Conservation (phyloP, 2,113 vertebrate species). For the Colistium nudipinnis region DNA sequence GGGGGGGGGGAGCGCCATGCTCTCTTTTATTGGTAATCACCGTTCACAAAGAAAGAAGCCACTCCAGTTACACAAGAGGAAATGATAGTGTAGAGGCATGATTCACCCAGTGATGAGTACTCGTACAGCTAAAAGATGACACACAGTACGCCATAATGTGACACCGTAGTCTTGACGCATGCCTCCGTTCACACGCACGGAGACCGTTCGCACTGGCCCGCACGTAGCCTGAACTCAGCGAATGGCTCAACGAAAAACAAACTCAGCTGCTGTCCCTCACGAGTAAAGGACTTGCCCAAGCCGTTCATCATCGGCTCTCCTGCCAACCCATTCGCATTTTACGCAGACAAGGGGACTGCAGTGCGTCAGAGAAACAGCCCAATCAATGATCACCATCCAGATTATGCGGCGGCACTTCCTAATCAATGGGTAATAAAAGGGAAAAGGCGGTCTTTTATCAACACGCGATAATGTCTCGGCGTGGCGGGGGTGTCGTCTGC, state of each 20-base stretch:
- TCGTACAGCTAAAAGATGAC: conserved; percentile 31
- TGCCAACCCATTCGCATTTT: neutral
- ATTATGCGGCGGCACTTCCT: neutral
- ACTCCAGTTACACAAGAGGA: conserved; percentile 25
- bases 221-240: neutral
- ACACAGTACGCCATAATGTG: conserved; percentile 48
- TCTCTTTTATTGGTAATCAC: neutral
- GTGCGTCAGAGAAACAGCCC: conserved; percentile 10
- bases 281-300: conserved; percentile 10
- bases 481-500: neutral
- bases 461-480: neutral
- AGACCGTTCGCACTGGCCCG: neutral
- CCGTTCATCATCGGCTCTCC: neutral
- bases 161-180: conserved; percentile 2
- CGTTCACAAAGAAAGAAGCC: conserved; percentile 18
- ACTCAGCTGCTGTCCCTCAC: conserved; percentile 25
- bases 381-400: conserved; percentile 16
- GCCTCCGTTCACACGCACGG: conserved; percentile 26
- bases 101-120: conserved; percentile 50
- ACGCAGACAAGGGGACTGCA: conserved; percentile 4
- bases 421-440: conserved; percentile 31
- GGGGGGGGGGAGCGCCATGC: too few species aligned
- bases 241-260: conserved; percentile 4
- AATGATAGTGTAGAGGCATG: conserved; percentile 49
- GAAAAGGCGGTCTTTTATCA: neutral